These are phyloP conservation scores for Ophthalmolycus amberensis DNA, from an alignment of 2,113 vertebrate genomes.

Conservation along the genomic window DNA sequence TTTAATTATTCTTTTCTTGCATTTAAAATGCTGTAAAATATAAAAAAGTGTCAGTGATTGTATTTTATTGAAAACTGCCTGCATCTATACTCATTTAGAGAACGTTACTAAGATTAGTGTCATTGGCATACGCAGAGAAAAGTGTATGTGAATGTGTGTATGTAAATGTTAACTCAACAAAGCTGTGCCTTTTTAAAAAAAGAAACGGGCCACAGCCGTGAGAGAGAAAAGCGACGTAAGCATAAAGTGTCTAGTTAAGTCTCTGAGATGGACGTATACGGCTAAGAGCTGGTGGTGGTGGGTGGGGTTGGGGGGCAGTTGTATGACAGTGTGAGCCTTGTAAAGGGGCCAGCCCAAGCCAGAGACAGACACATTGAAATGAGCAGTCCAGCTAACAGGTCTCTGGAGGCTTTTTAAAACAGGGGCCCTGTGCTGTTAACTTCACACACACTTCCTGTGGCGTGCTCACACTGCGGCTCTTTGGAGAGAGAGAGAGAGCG, in stretches of 20 bases:
- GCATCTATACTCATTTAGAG: background rate
- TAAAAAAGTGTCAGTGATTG: background rate
- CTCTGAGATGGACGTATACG: conserved; percentile 71
- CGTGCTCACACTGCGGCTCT: conserved; percentile 64
- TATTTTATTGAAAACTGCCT: background rate
- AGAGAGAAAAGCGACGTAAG: conserved; percentile 72
- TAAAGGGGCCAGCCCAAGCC: conserved; percentile 73
- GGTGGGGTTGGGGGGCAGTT: background rate
- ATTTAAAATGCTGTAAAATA: background rate
- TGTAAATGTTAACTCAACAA: conserved; percentile 32
- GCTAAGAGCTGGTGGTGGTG: conserved; percentile 67
- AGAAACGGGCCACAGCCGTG: background rate
- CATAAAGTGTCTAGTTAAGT: conserved; percentile 81
- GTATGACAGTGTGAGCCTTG: conserved; percentile 63
- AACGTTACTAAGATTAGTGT: background rate
- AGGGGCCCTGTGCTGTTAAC: conserved; percentile 83
- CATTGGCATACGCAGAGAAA: conserved; percentile 2
- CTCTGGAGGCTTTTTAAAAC: conserved; percentile 88
- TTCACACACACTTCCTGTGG: conserved; percentile 85
- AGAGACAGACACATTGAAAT: conserved; percentile 88
- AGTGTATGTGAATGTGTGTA: conserved; percentile 5
- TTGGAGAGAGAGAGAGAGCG: conserved; percentile 4
- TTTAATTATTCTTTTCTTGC: background rate
- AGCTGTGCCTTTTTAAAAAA: background rate
- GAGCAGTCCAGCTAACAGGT: conserved; percentile 86